Conservation (phyloP, 2,113 vertebrate species). For the Lepisosteus oculatus region DNA sequence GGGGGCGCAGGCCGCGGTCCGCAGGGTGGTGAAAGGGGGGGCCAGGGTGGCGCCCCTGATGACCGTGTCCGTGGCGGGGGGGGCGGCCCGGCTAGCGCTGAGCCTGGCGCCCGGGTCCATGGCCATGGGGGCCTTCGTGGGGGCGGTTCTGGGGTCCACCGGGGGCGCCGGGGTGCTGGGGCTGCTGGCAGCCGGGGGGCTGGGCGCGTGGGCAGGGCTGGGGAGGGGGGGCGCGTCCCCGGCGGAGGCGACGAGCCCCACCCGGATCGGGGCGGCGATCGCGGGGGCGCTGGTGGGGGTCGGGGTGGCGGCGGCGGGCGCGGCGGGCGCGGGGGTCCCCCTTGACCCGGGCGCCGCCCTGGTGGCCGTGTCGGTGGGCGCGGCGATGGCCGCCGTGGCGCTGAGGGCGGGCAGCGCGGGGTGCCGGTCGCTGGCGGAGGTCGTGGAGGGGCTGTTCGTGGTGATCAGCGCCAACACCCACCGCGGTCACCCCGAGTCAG, state of each 20-base stretch:
- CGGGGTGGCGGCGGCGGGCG: neutral
- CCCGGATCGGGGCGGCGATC: too few species aligned
- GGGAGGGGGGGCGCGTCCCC: neutral
- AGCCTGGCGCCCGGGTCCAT: conserved; percentile 16
- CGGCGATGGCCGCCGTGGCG: neutral
- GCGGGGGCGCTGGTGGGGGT: conserved; percentile 3
- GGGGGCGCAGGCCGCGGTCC: neutral
- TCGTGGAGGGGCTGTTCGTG: conserved; percentile 14
- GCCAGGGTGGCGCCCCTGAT: neutral
- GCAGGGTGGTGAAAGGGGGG: conserved; percentile 8
- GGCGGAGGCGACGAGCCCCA: too few species aligned
- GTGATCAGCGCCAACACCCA: conserved; percentile 13
- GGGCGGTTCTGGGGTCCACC: conserved; percentile 12
- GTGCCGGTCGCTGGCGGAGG: conserved; percentile 1
- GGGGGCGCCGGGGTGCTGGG: conserved; percentile 1
- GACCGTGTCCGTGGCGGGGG: neutral
- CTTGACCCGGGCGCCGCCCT: neutral
- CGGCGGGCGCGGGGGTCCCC: neutral
- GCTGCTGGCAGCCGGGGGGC: neutral
- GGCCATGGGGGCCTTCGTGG: conserved; percentile 17
- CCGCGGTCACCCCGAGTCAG: neutral
- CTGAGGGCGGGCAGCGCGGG: neutral
- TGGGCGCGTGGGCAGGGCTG: conserved; percentile 6
- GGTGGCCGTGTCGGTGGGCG: conserved; percentile 16
- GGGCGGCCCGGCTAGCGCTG: conserved; percentile 9